These are phyloP conservation scores for Geotrupes spiniger DNA, from an alignment of 2,888 invertebrate genomes.

Conservation along the genomic window DNA sequence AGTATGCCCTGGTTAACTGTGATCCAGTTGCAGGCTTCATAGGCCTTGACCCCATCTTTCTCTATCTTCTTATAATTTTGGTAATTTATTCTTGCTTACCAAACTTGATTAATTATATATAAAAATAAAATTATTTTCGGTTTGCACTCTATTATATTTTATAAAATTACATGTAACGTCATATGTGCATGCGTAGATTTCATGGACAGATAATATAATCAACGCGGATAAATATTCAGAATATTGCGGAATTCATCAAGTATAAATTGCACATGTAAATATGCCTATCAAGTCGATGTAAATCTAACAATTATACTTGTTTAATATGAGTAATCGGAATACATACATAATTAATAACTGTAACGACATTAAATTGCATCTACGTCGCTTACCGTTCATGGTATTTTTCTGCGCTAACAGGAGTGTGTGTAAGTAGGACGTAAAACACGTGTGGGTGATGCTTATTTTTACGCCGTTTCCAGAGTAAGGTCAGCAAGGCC, in stretches of 20 bases:
- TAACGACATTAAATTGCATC: background rate
- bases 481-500: constrained; percentile 9
- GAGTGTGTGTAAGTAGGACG: constrained; percentile 3
- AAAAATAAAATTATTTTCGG: no score
- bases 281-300: constrained; percentile 1
- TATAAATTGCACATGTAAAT: background rate
- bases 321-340: constrained; percentile 7
- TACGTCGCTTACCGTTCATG: background rate
- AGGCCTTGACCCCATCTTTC: no score
- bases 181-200: no score
- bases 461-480: background rate
- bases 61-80: no score
- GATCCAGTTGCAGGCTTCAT: no score
- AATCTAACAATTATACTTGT: constrained; percentile 3
- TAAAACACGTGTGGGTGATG: constrained; percentile 1
- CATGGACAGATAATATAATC: no score
- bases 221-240: no score
- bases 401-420: background rate
- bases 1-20: no score
- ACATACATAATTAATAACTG: constrained; percentile 7
- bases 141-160: no score
- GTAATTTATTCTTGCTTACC: no score
- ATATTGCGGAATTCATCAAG: constrained; percentile 1
- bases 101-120: no score
- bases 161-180: no score